phyloP scores from a whole-genome alignment of 2,113 vertebrate genomes.

The Lamprotornis superbus region DNA sequence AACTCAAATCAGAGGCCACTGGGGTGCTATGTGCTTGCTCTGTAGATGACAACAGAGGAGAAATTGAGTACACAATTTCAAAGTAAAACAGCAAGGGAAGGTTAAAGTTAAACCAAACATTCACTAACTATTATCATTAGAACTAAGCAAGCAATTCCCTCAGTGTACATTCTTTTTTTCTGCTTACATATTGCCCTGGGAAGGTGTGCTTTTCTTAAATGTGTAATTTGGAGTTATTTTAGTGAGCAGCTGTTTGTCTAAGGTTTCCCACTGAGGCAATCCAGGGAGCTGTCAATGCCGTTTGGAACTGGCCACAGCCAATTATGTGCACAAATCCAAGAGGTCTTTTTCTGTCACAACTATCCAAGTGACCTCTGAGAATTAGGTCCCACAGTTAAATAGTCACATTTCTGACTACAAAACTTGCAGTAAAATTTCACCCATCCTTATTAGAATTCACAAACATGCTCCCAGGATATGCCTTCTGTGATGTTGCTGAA shows the following conservation, averaged over 20 bases:
- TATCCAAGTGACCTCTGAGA: neutral
- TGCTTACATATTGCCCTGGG: neutral
- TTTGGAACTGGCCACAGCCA: neutral
- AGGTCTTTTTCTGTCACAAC: neutral
- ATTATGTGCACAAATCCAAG: neutral
- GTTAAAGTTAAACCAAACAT: neutral
- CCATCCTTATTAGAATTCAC: neutral
- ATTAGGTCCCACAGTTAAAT: neutral
- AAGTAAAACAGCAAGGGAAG: neutral
- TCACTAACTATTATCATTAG: neutral
- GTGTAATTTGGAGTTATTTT: neutral
- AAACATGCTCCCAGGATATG: neutral
- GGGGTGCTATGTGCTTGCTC: neutral
- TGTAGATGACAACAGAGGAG: neutral
- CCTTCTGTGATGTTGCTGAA: neutral
- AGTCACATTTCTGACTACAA: neutral
- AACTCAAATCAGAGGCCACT: neutral
- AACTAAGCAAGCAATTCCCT: neutral
- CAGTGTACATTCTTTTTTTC: neutral
- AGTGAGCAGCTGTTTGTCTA: neutral
- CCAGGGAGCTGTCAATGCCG: neutral
- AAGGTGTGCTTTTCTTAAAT: neutral
- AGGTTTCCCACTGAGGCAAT: neutral
- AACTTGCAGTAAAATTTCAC: neutral
- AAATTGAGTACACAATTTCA: neutral